Percentiles rank a stretch among this genome's conserved stretches.
These are phyloP conservation scores for Taeniopygia guttata DNA, from an alignment of 2,797 vertebrate genomes.

Conservation along the genomic window DNA sequence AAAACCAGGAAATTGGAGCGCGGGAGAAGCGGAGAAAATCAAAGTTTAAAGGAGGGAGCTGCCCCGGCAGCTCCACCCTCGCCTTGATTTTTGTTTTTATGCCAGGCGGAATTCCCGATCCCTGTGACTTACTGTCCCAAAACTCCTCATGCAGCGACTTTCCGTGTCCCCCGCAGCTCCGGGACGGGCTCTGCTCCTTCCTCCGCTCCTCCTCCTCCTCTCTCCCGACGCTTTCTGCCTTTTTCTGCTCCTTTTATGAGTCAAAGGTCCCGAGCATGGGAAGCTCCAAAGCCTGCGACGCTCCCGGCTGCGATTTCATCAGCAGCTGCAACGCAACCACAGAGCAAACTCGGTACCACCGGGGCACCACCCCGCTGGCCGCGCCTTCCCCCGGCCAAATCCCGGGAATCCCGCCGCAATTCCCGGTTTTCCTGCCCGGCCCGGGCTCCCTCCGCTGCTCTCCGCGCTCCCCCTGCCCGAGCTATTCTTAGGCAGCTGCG, in stretches of 20 bases:
- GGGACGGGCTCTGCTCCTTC: not conserved
- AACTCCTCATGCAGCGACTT: constrained; percentile 66
- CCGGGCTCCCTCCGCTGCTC: not conserved
- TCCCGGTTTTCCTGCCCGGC: not conserved
- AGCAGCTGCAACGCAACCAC: constrained; percentile 48
- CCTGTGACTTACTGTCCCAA: constrained; percentile 67
- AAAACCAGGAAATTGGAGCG: rapidly evolving
- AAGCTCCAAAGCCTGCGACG: constrained; percentile 3
- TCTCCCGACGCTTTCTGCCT: constrained; percentile 11
- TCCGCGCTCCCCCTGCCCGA: not conserved
- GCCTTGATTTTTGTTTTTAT: constrained; percentile 12
- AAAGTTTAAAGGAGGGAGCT: not conserved
- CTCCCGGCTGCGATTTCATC: constrained; percentile 33
- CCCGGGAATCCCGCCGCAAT: not conserved
- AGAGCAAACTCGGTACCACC: constrained; percentile 30
- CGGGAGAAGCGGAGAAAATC: rapidly evolving
- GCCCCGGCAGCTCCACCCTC: constrained; percentile 21
- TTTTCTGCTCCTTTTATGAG: not conserved
- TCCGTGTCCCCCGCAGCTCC: not conserved
- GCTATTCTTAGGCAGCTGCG: constrained; percentile 62
- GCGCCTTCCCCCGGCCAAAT: rapidly evolving
- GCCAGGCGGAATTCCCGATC: not conserved
- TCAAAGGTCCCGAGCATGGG: constrained; percentile 27
- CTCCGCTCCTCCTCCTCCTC: not conserved
- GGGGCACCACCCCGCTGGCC: not conserved